These are phyloP conservation scores for Drosophila asahinai DNA, from an alignment of 1,140 invertebrate species.

Conservation along the genomic window DNA sequence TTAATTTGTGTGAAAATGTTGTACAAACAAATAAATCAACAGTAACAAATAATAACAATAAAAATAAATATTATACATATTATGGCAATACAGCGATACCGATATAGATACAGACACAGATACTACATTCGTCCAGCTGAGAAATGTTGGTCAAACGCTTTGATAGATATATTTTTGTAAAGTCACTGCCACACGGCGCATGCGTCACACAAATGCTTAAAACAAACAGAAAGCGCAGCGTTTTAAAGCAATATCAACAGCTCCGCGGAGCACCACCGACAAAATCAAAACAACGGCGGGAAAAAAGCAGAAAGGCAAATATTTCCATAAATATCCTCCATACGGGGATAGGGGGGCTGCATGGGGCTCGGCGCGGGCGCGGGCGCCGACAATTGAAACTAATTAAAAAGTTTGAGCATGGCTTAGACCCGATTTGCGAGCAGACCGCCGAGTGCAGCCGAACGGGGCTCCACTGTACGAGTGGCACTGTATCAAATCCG, in stretches of 20 bases:
- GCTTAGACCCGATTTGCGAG: constrained; percentile 51
- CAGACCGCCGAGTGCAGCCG: constrained; percentile 27
- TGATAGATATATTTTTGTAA: constrained; percentile 64
- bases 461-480: constrained; percentile 30
- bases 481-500: constrained; percentile 47
- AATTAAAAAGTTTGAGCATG: constrained; percentile 72
- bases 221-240: constrained; percentile 73
- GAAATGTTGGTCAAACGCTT: constrained; percentile 72
- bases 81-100: constrained; percentile 44
- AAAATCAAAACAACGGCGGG: constrained; percentile 49
- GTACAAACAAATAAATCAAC: constrained; percentile 78
- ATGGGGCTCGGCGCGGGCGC: neutral
- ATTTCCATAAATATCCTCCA: constrained; percentile 63
- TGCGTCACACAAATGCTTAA: constrained; percentile 69
- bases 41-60: constrained; percentile 78
- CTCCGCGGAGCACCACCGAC: constrained; percentile 17
- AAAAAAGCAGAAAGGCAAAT: constrained; percentile 62
- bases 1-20: constrained; percentile 84
- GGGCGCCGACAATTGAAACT: constrained; percentile 67
- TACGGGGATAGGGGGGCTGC: neutral
- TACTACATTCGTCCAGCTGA: constrained; percentile 56
- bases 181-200: constrained; percentile 66
- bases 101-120: constrained; percentile 20
- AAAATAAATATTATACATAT: constrained; percentile 76
- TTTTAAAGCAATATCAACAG: constrained; percentile 73